Evolutionary conservation across 2,797 vertebrate genomes (phyloP).

Genomic region (Crax fasciolata): DNA sequence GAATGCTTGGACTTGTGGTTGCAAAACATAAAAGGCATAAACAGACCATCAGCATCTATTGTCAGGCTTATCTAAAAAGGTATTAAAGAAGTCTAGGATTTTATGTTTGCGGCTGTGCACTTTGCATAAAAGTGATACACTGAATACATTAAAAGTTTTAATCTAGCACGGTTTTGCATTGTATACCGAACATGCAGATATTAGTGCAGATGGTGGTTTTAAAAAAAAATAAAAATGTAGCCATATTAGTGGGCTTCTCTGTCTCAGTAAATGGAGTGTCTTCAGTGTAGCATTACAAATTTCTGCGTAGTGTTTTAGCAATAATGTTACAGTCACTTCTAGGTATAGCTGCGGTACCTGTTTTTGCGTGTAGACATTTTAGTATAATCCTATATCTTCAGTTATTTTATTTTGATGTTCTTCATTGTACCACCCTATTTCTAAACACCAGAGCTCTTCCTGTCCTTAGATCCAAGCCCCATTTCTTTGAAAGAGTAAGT

Average conservation of each 20-base stretch:
- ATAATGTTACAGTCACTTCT: background rate
- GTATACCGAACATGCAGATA: background rate
- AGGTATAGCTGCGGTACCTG: background rate
- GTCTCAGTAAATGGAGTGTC: background rate
- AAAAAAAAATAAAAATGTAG: background rate
- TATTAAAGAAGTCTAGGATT: background rate
- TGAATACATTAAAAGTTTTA: constrained; percentile 4
- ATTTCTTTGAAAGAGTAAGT: background rate
- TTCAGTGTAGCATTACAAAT: background rate
- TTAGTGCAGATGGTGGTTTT: background rate
- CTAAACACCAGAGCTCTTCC: background rate
- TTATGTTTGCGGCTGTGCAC: background rate
- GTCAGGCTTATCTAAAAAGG: background rate
- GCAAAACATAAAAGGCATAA: background rate
- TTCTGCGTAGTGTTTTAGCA: background rate
- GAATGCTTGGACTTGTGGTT: background rate
- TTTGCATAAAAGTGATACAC: background rate
- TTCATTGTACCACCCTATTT: background rate
- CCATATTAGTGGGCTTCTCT: background rate
- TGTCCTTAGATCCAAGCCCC: background rate
- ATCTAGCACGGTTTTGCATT: background rate
- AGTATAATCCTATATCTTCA: background rate
- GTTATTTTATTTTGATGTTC: background rate
- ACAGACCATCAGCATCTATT: background rate
- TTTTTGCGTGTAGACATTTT: background rate